These are phyloP conservation scores for Mesorhabditis sp. DNA, from an alignment of 2,888 invertebrate genomes.

Conservation along the genomic window DNA sequence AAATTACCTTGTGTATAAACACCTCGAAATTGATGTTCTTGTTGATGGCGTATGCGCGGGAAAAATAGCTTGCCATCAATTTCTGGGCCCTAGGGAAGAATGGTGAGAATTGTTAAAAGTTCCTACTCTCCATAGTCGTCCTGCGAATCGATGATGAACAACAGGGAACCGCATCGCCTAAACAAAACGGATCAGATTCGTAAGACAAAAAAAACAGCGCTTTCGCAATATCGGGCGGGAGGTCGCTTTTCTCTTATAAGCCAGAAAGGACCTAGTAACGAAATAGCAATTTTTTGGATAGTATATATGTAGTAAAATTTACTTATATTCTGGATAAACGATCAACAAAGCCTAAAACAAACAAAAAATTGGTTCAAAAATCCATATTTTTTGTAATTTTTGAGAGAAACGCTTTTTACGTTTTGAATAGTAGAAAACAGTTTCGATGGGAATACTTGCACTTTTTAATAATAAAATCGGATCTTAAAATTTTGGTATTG, in stretches of 20 bases:
- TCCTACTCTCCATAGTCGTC: slow-evolving; percentile 84
- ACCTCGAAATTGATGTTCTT: slow-evolving; percentile 83
- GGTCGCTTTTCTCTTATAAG: too few relatives aligned
- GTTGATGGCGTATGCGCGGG: slow-evolving; percentile 88
- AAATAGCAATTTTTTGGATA: too few relatives aligned
- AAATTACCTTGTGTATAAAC: slow-evolving; percentile 81
- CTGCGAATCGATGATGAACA: slow-evolving; percentile 95
- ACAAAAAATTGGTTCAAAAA: too few relatives aligned
- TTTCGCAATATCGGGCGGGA: too few relatives aligned
- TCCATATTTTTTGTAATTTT: too few relatives aligned
- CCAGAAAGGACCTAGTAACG: too few relatives aligned
- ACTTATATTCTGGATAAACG: too few relatives aligned
- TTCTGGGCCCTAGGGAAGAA: slow-evolving; percentile 71
- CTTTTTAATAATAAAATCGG: neutral
- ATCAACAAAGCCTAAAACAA: too few relatives aligned
- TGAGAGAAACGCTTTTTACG: too few relatives aligned
- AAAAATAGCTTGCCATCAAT: slow-evolving; percentile 85
- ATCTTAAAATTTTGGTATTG: too few relatives aligned
- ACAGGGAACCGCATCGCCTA: slow-evolving; percentile 82
- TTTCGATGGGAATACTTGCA: neutral
- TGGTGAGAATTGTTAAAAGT: neutral
- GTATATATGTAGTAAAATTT: too few relatives aligned
- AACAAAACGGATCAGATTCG: neutral
- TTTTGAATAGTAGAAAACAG: neutral
- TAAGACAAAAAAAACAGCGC: too few relatives aligned